These are phyloP conservation scores for Mustelus asterias DNA, from an alignment of 2,113 vertebrate species.

Conservation along the genomic window DNA sequence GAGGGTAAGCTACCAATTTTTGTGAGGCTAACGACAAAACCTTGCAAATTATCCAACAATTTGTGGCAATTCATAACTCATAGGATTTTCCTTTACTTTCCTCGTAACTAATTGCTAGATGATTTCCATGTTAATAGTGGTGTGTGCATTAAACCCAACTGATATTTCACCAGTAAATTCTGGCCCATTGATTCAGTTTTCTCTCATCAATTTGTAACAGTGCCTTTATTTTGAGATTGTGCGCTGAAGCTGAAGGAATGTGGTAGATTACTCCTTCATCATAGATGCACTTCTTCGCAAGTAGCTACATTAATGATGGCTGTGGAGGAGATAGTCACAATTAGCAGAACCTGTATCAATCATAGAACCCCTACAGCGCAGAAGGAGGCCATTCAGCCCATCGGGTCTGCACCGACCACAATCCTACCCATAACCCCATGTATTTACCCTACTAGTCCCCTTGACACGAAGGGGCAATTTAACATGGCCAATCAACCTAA, in stretches of 20 bases:
- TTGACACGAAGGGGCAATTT: too few species aligned
- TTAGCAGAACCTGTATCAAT: not conserved
- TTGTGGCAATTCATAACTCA: not conserved
- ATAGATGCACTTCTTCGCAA: not conserved
- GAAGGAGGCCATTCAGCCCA: too few species aligned
- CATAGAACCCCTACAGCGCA: too few species aligned
- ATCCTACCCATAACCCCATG: too few species aligned
- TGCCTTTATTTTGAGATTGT: not conserved
- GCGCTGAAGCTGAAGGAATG: not conserved
- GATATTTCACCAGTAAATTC: not conserved
- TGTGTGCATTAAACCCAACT: not conserved
- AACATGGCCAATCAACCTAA: too few species aligned
- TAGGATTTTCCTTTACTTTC: not conserved
- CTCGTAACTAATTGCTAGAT: not conserved
- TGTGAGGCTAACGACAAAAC: not conserved
- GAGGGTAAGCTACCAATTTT: not conserved
- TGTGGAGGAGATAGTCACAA: not conserved
- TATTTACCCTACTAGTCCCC: too few species aligned
- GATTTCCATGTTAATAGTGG: not conserved
- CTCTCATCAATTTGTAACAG: not conserved
- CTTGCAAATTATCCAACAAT: not conserved
- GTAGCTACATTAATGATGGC: not conserved
- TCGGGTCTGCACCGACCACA: too few species aligned
- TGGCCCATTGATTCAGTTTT: not conserved
- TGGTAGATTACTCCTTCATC: not conserved